phyloP scores from a whole-genome alignment of 2,888 invertebrate genomes.

The Drosophila flavopinicola region DNA sequence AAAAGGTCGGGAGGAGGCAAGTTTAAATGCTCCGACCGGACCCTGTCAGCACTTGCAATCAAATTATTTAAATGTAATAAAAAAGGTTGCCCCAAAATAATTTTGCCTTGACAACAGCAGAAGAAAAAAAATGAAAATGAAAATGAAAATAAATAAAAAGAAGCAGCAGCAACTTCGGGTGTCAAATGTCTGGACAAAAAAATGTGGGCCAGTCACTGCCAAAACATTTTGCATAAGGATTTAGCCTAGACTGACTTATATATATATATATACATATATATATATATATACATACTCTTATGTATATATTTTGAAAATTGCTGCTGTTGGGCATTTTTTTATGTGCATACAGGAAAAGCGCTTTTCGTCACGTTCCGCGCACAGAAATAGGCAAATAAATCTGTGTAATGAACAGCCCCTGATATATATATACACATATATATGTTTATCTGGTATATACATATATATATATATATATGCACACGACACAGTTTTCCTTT shows the following conservation, averaged over 20 bases:
- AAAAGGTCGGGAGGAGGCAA: conserved; percentile 40
- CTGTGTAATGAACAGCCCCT: conserved; percentile 61
- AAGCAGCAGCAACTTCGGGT: conserved; percentile 17
- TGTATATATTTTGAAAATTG: conserved; percentile 29
- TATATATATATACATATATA: background rate
- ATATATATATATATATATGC: conserved; percentile 18
- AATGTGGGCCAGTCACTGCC: conserved; percentile 57
- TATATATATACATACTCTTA: conserved; percentile 1
- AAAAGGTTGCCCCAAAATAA: conserved; percentile 66
- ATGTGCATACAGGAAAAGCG: conserved; percentile 57
- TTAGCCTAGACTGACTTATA: conserved; percentile 33
- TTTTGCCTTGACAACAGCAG: conserved; percentile 44
- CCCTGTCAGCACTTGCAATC: conserved; percentile 65
- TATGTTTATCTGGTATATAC: conserved; percentile 1
- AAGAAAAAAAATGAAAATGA: conserved; percentile 2
- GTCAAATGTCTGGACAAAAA: conserved; percentile 59
- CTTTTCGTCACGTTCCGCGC: conserved; percentile 76
- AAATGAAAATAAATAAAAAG: background rate
- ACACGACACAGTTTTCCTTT: conserved; percentile 53
- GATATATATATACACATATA: conserved; percentile 15
- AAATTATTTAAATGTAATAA: conserved; percentile 78
- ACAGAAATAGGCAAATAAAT: conserved; percentile 78
- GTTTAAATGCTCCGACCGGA: conserved; percentile 67
- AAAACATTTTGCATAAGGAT: conserved; percentile 62
- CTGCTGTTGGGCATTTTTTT: conserved; percentile 34